Percentiles rank a stretch among this genome's conserved stretches.
Evolutionary conservation across 2,888 invertebrate genomes (phyloP).

Genomic region (Axea sp.): DNA sequence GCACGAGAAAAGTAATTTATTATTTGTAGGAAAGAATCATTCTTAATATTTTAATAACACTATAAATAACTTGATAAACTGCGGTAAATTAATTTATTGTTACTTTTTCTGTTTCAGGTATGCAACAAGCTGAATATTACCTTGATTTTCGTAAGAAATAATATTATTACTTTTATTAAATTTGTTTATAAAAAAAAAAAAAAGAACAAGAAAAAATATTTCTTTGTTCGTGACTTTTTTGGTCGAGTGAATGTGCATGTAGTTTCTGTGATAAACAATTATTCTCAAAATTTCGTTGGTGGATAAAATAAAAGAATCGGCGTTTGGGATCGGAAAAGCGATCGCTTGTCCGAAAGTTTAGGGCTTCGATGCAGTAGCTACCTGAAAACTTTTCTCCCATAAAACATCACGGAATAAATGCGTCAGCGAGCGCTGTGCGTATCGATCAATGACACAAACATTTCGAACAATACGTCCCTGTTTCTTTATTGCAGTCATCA

Average conservation of each 20-base stretch:
- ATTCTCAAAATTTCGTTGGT: too few species aligned
- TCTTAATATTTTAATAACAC: too few species aligned
- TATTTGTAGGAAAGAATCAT: too few species aligned
- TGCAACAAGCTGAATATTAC: not conserved
- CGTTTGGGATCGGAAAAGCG: conserved; percentile 34
- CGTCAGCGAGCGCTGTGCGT: conserved; percentile 62
- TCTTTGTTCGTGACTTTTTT: too few species aligned
- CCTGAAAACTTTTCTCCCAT: conserved; percentile 59
- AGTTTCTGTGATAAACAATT: too few species aligned
- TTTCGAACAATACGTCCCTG: conserved; percentile 77
- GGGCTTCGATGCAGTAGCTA: conserved; percentile 37
- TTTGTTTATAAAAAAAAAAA: too few species aligned
- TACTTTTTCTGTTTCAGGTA: conserved; percentile 34
- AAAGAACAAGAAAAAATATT: too few species aligned
- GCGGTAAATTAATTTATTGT: too few species aligned
- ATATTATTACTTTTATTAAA: too few species aligned
- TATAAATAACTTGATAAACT: too few species aligned
- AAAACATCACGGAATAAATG: conserved; percentile 49
- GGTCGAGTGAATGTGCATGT: too few species aligned
- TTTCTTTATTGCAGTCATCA: conserved; percentile 79
- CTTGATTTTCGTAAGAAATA: conserved; percentile 11
- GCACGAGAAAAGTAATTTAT: too few species aligned
- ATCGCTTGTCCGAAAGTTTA: conserved; percentile 33
- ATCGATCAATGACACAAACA: conserved; percentile 79
- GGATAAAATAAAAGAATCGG: not conserved